Evolutionary conservation across 2,888 invertebrate species (phyloP).

Genomic region (Epistrophe eligans): DNA sequence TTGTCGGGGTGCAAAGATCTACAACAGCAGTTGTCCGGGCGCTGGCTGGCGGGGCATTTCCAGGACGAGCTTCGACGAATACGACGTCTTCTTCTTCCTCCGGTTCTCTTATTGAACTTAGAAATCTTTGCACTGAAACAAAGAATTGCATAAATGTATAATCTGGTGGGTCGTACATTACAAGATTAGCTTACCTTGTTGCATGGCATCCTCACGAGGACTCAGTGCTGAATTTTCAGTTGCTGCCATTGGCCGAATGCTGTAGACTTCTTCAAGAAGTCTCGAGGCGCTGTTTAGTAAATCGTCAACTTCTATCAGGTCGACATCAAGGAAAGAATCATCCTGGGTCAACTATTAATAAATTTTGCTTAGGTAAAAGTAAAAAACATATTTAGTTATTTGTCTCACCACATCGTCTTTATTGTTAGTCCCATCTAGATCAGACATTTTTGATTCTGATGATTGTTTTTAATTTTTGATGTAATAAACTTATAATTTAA

Average conservation of each 20-base stretch:
- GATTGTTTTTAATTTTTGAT: neutral
- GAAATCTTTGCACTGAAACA: conserved; percentile 60
- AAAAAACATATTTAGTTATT: neutral
- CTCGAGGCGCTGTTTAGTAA: conserved; percentile 55
- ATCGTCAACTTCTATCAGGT: conserved; percentile 60
- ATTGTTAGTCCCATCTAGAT: neutral
- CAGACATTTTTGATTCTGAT: neutral
- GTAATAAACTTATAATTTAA: neutral
- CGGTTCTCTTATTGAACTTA: conserved; percentile 50
- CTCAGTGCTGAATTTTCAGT: neutral
- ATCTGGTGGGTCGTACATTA: neutral
- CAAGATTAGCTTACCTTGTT: conserved; percentile 35
- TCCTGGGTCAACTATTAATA: neutral
- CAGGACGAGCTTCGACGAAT: conserved; percentile 65
- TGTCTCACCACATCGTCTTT: conserved; percentile 6
- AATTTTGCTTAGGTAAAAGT: neutral
- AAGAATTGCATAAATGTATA: neutral
- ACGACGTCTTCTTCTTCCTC: conserved; percentile 72
- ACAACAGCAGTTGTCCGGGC: conserved; percentile 57
- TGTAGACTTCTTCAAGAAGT: conserved; percentile 62
- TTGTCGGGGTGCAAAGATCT: conserved; percentile 57
- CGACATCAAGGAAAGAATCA: conserved; percentile 57
- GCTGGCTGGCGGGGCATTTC: conserved; percentile 53
- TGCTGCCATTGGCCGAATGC: conserved; percentile 23
- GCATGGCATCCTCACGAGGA: conserved; percentile 57